A percentile compares a stretch with the other conserved stretches of the same genome.
phyloP scores from a whole-genome alignment of 2,888 invertebrate genomes.

The Troilus luridus region DNA sequence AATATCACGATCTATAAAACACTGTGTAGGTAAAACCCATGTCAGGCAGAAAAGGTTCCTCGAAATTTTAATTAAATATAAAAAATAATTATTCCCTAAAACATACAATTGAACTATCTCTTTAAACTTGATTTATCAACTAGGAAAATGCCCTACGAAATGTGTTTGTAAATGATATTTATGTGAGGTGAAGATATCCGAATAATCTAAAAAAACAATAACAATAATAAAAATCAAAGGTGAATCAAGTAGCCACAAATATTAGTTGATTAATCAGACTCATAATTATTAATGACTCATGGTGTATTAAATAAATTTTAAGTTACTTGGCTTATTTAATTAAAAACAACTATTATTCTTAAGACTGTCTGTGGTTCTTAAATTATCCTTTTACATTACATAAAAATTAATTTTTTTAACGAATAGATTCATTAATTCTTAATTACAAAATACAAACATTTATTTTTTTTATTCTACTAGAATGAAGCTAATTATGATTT shows the following conservation, averaged over 20 bases:
- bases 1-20: not conserved
- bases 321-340: not conserved
- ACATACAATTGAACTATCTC: not conserved
- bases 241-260: no score
- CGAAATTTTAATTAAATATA: not conserved
- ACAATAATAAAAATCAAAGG: no score
- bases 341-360: not conserved
- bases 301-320: no score
- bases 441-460: not conserved
- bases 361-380: not conserved
- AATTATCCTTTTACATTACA: not conserved
- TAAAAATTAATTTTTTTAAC: not conserved
- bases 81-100: not conserved
- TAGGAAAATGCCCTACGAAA: no score
- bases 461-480: not conserved
- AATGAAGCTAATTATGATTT: not conserved
- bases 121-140: not conserved
- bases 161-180: not conserved
- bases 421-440: not conserved
- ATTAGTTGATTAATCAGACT: not conserved
- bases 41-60: not conserved
- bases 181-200: not conserved
- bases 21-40: not conserved
- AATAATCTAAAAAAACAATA: not conserved
- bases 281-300: not conserved